Conservation (phyloP, 2,888 invertebrate genomes). For the Listrodromus nycthemerus region DNA sequence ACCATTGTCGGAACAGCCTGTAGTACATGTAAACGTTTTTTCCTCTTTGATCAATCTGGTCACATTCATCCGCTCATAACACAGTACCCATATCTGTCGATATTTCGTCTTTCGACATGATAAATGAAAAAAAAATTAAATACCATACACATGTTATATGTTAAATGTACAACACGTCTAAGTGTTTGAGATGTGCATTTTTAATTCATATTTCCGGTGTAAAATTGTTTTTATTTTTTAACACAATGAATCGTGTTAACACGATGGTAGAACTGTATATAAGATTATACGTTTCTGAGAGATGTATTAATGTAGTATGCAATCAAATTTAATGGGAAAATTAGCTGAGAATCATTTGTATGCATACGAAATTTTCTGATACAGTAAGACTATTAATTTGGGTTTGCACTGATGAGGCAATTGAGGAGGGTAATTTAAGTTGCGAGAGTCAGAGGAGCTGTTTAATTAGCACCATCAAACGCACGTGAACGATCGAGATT, state of each 20-base stretch:
- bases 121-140: not conserved
- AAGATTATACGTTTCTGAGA: not conserved
- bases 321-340: not conserved
- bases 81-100: not conserved
- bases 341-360: not conserved
- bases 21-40: conserved; percentile 1
- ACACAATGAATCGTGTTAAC: not conserved
- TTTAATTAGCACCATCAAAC: not conserved
- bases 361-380: not conserved
- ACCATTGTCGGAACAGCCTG: not conserved
- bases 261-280: not conserved
- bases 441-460: not conserved
- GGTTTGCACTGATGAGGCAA: not conserved
- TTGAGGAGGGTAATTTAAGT: not conserved
- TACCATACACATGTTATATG: too few species aligned
- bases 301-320: not conserved
- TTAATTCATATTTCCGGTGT: not conserved
- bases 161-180: too few species aligned
- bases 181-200: not conserved
- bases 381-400: not conserved
- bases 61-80: not conserved
- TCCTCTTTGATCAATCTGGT: not conserved
- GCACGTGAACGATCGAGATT: not conserved
- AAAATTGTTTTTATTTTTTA: not conserved
- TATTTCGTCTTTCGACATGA: not conserved